phyloP scores from a whole-genome alignment of 2,888 invertebrate species.

The Rhagonycha fulva region DNA sequence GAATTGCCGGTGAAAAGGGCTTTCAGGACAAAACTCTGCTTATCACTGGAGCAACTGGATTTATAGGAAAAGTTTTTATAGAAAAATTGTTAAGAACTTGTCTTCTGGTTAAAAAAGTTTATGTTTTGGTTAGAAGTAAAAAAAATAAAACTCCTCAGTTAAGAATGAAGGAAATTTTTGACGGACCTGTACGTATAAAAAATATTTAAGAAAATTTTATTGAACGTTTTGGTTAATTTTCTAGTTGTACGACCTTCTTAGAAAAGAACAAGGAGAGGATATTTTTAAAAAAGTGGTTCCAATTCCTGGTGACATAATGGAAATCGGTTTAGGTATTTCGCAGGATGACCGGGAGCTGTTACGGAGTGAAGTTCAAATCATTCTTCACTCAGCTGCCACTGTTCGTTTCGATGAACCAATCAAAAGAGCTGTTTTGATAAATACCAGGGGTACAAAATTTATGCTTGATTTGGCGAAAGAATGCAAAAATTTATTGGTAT shows the following conservation, averaged over 20 bases:
- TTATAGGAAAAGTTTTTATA: slow-evolving; percentile 91
- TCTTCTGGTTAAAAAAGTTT: slow-evolving; percentile 76
- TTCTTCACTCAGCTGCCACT: slow-evolving; percentile 83
- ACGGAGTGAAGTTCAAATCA: slow-evolving; percentile 72
- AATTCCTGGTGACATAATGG: slow-evolving; percentile 73
- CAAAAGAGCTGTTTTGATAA: slow-evolving; percentile 86
- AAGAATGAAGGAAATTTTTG: slow-evolving; percentile 70
- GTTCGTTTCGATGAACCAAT: slow-evolving; percentile 89
- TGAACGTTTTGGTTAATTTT: neutral
- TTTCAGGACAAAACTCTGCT: slow-evolving; percentile 65
- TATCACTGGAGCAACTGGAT: slow-evolving; percentile 92
- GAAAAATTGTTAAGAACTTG: slow-evolving; percentile 89
- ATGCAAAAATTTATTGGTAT: slow-evolving; percentile 74
- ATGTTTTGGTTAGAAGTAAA: slow-evolving; percentile 82
- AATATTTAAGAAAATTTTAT: neutral
- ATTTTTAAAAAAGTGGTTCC: slow-evolving; percentile 71
- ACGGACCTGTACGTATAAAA: slow-evolving; percentile 71
- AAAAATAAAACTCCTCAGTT: slow-evolving; percentile 80
- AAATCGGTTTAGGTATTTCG: slow-evolving; percentile 71
- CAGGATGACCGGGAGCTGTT: slow-evolving; percentile 67
- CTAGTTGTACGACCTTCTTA: slow-evolving; percentile 79
- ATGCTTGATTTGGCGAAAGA: slow-evolving; percentile 82
- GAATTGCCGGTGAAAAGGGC: slow-evolving; percentile 58
- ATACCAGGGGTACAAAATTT: slow-evolving; percentile 88
- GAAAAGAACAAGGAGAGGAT: slow-evolving; percentile 63